Percentiles rank a stretch among this genome's conserved stretches.
Evolutionary conservation across 2,797 vertebrate genomes (phyloP).

Genomic region (Benthosema pterotum): DNA sequence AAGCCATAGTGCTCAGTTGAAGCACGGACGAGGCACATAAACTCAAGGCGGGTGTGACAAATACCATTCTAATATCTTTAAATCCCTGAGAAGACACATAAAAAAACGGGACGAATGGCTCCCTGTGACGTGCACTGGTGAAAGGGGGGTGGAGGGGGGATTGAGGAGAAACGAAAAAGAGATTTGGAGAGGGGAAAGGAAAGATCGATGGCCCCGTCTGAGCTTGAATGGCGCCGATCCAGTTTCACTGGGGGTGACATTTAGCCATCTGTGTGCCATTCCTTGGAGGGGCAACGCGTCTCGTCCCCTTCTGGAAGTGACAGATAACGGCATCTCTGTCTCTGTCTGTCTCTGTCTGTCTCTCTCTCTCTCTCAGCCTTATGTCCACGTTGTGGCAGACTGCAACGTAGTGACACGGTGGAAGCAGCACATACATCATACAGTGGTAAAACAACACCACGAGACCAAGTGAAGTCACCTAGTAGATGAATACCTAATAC

Average conservation of each 20-base stretch:
- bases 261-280: slow-evolving; percentile 73
- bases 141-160: slow-evolving; percentile 17
- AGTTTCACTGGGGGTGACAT: slow-evolving; percentile 71
- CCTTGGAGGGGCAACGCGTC: slow-evolving; percentile 33
- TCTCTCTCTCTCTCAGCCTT: background rate
- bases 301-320: slow-evolving; percentile 35
- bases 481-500: too few relatives aligned
- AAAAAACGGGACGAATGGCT: slow-evolving; percentile 38
- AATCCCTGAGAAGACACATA: slow-evolving; percentile 42
- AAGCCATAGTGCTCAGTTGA: slow-evolving; percentile 25
- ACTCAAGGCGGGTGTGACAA: slow-evolving; percentile 40
- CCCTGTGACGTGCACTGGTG: background rate
- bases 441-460: background rate
- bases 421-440: slow-evolving; percentile 3
- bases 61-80: slow-evolving; percentile 50
- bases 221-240: slow-evolving; percentile 50
- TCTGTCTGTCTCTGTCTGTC: background rate
- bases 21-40: slow-evolving; percentile 31
- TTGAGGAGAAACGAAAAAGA: slow-evolving; percentile 33
- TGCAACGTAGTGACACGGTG: background rate
- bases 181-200: slow-evolving; percentile 39
- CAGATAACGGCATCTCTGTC: slow-evolving; percentile 3
- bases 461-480: background rate
- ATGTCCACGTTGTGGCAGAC: background rate
- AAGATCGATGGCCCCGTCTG: slow-evolving; percentile 67